Evolutionary conservation across 2,888 invertebrate species (phyloP).

Genomic region (Poecilobothrus nobilitatus): DNA sequence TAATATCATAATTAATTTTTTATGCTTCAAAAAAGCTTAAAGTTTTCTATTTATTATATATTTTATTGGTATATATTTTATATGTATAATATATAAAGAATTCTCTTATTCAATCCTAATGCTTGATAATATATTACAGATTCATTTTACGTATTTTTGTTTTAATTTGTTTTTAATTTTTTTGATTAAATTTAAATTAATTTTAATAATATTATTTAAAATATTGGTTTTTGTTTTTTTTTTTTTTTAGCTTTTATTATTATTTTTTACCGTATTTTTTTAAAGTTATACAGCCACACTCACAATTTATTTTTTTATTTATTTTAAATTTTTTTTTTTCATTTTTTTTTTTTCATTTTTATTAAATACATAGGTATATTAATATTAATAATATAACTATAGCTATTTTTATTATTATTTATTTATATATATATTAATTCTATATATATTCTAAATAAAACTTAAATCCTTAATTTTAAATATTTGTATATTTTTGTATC

Average conservation of each 20-base stretch:
- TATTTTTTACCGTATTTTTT: neutral
- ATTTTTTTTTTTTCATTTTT: neutral
- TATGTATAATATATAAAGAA: neutral
- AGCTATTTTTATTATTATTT: conserved; percentile 2
- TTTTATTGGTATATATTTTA: too few species aligned
- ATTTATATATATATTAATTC: neutral
- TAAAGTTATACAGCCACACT: conserved; percentile 11
- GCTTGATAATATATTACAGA: neutral
- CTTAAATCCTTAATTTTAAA: conserved; percentile 6
- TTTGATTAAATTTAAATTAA: neutral
- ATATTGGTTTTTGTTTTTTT: neutral
- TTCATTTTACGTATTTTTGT: neutral
- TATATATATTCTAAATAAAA: conserved; percentile 12
- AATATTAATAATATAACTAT: neutral
- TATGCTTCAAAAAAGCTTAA: too few species aligned
- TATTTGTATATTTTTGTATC: conserved; percentile 10
- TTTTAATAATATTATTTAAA: neutral
- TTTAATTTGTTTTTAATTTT: neutral
- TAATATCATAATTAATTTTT: too few species aligned
- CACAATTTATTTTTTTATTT: neutral
- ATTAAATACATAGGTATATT: neutral
- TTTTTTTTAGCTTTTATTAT: neutral
- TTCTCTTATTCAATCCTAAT: neutral
- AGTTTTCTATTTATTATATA: neutral
- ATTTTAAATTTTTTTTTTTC: neutral